Conservation (phyloP, 2,797 vertebrate species). For the Phoeniculus purpureus region DNA sequence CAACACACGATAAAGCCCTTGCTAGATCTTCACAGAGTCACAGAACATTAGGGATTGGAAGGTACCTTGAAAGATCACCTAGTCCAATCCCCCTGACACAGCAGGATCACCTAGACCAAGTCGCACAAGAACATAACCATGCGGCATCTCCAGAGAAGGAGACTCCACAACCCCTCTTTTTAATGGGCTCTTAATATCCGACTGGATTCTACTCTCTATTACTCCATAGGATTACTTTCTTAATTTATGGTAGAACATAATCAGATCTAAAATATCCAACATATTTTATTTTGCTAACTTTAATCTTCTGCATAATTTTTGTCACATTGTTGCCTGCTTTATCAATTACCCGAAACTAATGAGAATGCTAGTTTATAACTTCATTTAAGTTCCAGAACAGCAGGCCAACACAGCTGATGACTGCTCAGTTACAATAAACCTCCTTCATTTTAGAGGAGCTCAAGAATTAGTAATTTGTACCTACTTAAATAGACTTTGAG, state of each 20-base stretch:
- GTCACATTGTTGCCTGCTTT: not conserved
- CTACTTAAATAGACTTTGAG: slow-evolving; percentile 14
- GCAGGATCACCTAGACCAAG: no score
- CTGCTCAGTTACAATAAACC: not conserved
- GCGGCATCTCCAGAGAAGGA: no score
- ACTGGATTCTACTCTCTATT: not conserved
- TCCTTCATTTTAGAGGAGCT: not conserved
- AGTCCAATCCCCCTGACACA: no score
- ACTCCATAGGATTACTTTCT: not conserved
- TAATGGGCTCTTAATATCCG: not conserved
- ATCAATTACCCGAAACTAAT: not conserved
- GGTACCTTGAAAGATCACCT: no score
- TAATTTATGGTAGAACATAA: not conserved
- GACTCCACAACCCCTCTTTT: not conserved
- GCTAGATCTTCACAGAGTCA: no score
- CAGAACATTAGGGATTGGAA: no score
- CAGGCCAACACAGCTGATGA: not conserved
- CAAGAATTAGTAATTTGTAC: not conserved
- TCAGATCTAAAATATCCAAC: not conserved
- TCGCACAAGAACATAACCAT: no score
- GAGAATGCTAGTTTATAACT: not conserved
- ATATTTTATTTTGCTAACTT: not conserved
- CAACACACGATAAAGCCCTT: no score
- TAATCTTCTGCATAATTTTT: not conserved
- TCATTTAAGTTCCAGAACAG: slow-evolving; percentile 11